Percentiles rank a stretch among this genome's conserved stretches.
Conservation (phyloP, 2,888 invertebrate species). For the Gortyna flavago region DNA sequence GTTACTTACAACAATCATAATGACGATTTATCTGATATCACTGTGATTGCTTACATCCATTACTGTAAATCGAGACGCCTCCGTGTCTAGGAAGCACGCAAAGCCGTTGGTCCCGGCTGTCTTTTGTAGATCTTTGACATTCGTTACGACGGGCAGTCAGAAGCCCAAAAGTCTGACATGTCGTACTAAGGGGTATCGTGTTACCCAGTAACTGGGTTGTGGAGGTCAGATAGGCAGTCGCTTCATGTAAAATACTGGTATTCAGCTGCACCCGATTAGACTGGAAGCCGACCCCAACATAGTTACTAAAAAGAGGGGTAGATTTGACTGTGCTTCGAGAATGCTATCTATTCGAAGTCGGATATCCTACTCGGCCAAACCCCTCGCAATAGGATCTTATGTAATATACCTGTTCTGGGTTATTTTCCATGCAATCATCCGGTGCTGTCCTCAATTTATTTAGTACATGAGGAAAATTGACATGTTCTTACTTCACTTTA, state of each 20-base stretch:
- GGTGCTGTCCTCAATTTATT: conserved; percentile 22
- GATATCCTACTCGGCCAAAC: neutral
- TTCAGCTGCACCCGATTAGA: neutral
- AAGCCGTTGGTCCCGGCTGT: neutral
- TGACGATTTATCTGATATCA: neutral
- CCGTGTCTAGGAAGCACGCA: neutral
- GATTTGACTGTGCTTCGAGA: neutral
- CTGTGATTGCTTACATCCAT: neutral
- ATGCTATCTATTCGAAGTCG: neutral
- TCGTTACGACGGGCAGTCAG: neutral
- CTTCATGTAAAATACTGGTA: neutral
- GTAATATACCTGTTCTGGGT: neutral
- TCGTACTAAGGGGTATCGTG: neutral
- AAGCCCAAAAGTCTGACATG: neutral
- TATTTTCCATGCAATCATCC: conserved; percentile 8
- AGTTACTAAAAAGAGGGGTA: neutral
- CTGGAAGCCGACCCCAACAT: neutral
- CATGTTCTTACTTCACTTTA: conserved; percentile 42
- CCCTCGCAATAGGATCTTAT: neutral
- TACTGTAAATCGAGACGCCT: neutral
- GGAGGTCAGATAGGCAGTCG: neutral
- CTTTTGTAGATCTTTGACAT: neutral
- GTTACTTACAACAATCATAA: neutral
- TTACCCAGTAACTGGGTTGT: neutral
- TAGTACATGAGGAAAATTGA: conserved; percentile 28